Conservation (phyloP, 2,888 invertebrate species). For the Eilema depressum region DNA sequence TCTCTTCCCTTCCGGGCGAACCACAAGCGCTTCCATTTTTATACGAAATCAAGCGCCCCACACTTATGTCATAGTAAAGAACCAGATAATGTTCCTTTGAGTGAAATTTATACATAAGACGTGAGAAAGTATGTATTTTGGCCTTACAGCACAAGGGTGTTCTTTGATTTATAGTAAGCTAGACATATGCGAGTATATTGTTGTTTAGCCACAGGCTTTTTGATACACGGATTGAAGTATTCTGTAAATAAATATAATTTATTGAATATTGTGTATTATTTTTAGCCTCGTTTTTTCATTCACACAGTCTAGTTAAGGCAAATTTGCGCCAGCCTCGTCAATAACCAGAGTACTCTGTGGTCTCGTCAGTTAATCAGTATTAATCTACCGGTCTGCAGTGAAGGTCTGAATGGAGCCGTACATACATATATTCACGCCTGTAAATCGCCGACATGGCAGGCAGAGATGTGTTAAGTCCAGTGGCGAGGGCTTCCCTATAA, state of each 20-base stretch:
- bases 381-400: too few relatives aligned
- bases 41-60: conserved; percentile 1
- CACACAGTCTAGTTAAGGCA: too few relatives aligned
- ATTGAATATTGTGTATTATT: conserved; percentile 53
- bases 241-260: conserved; percentile 76
- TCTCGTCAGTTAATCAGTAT: too few relatives aligned
- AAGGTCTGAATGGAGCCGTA: too few relatives aligned
- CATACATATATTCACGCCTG: too few relatives aligned
- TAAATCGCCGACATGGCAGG: too few relatives aligned
- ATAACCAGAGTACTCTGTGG: too few relatives aligned
- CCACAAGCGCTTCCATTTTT: background rate
- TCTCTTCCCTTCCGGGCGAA: background rate
- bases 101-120: background rate
- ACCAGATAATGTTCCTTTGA: background rate
- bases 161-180: conserved; percentile 31
- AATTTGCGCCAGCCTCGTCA: too few relatives aligned
- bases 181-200: conserved; percentile 47
- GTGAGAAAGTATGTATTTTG: conserved; percentile 13
- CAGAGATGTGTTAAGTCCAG: too few relatives aligned
- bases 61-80: background rate
- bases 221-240: conserved; percentile 62
- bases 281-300: background rate
- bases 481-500: too few relatives aligned
- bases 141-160: conserved; percentile 37
- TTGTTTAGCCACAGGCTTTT: conserved; percentile 66